phyloP scores from a whole-genome alignment of 2,113 vertebrate species.

The Micromys minutus region DNA sequence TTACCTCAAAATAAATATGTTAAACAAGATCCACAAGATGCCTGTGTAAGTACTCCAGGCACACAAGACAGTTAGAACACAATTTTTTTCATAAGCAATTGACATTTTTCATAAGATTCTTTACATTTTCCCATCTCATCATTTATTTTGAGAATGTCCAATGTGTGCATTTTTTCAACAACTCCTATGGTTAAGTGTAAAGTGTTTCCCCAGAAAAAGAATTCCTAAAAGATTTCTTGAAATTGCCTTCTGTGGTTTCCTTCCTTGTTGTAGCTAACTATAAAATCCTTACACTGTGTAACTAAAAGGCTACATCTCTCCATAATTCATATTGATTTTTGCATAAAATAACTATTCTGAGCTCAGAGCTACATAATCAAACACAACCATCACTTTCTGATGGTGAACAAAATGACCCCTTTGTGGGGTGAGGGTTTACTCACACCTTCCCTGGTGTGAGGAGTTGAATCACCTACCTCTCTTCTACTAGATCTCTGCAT shows the following conservation, averaged over 20 bases:
- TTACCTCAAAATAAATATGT: constrained; percentile 82
- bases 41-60: constrained; percentile 53
- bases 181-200: not conserved
- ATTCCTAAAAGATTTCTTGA: constrained; percentile 69
- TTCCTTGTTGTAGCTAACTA: constrained; percentile 70
- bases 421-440: constrained; percentile 66
- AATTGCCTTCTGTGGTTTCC: constrained; percentile 72
- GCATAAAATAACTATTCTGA: constrained; percentile 81
- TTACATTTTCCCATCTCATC: constrained; percentile 69
- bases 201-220: constrained; percentile 64
- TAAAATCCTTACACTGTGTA: constrained; percentile 75
- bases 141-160: constrained; percentile 74
- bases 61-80: constrained; percentile 42
- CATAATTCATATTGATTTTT: constrained; percentile 84
- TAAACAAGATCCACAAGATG: constrained; percentile 72
- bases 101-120: constrained; percentile 65
- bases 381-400: constrained; percentile 77
- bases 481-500: constrained; percentile 65
- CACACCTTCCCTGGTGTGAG: constrained; percentile 73
- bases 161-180: constrained; percentile 67
- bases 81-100: constrained; percentile 67
- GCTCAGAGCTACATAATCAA: constrained; percentile 78
- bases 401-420: constrained; percentile 81
- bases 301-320: constrained; percentile 79
- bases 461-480: constrained; percentile 67